Evolutionary conservation across 2,797 vertebrate species (phyloP).

Genomic region (Argyrosomus regius): DNA sequence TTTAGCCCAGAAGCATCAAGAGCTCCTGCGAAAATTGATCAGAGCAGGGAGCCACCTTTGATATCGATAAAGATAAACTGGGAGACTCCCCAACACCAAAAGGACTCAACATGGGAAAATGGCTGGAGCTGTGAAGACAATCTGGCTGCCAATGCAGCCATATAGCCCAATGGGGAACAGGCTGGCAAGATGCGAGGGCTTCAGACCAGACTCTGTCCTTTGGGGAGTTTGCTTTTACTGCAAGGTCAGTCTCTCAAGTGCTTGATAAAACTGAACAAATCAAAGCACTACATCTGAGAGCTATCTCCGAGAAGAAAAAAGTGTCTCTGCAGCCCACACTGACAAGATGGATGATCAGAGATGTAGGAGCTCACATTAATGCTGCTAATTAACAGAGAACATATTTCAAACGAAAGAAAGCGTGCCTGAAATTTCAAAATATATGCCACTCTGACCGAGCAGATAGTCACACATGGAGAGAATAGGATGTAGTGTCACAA

Average conservation of each 20-base stretch:
- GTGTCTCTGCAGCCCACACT: slow-evolving; percentile 51
- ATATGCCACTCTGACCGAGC: background rate
- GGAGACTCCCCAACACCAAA: slow-evolving; percentile 58
- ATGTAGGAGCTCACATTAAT: slow-evolving; percentile 69
- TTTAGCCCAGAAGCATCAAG: slow-evolving; percentile 66
- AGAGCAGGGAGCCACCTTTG: slow-evolving; percentile 75
- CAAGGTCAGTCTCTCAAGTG: slow-evolving; percentile 74
- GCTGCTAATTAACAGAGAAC: slow-evolving; percentile 74
- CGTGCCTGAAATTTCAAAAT: slow-evolving; percentile 65
- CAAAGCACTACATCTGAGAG: slow-evolving; percentile 74
- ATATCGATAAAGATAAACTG: slow-evolving; percentile 76
- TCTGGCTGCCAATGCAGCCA: slow-evolving; percentile 55
- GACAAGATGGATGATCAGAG: slow-evolving; percentile 74
- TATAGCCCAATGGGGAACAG: slow-evolving; percentile 34
- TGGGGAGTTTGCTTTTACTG: slow-evolving; percentile 65
- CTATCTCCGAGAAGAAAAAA: slow-evolving; percentile 49
- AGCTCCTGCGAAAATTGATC: slow-evolving; percentile 78
- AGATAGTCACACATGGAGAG: background rate
- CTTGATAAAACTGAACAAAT: slow-evolving; percentile 71
- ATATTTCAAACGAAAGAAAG: slow-evolving; percentile 64
- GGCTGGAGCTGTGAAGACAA: slow-evolving; percentile 63
- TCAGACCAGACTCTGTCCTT: slow-evolving; percentile 65
- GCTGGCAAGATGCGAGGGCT: slow-evolving; percentile 51
- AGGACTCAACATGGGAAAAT: slow-evolving; percentile 58
- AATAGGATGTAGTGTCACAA: background rate